These are phyloP conservation scores for Semnornis frantzii DNA, from an alignment of 2,113 vertebrate species.

Conservation along the genomic window DNA sequence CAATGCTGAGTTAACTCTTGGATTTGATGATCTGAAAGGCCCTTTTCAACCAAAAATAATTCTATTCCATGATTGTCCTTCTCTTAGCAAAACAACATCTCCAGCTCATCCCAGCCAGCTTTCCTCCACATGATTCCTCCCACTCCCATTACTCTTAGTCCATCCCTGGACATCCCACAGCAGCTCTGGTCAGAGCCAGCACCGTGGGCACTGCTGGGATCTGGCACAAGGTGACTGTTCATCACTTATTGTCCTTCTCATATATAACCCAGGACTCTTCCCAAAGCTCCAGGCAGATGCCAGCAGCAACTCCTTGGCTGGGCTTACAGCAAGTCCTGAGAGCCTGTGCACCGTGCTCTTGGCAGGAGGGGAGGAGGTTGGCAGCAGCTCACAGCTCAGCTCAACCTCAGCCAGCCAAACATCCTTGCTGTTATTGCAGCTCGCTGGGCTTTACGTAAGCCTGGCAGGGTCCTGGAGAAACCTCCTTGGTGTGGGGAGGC, in stretches of 20 bases:
- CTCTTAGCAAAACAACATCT: neutral
- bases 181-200: neutral
- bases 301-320: neutral
- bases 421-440: neutral
- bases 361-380: neutral
- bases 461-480: neutral
- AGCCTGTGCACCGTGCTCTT: neutral
- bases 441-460: neutral
- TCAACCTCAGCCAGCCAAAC: neutral
- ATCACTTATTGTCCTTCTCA: neutral
- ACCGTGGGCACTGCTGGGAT: too few species aligned
- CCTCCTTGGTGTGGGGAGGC: neutral
- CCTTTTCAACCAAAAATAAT: neutral
- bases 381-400: neutral
- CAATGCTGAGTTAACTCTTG: neutral
- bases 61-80: neutral
- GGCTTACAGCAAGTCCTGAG: neutral
- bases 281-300: neutral
- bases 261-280: neutral
- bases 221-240: fast-evolving
- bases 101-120: neutral
- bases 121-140: fast-evolving
- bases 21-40: neutral
- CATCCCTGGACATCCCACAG: neutral
- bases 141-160: fast-evolving